These are phyloP conservation scores for Siphlonurus alternatus DNA, from an alignment of 2,888 invertebrate genomes.

Conservation along the genomic window DNA sequence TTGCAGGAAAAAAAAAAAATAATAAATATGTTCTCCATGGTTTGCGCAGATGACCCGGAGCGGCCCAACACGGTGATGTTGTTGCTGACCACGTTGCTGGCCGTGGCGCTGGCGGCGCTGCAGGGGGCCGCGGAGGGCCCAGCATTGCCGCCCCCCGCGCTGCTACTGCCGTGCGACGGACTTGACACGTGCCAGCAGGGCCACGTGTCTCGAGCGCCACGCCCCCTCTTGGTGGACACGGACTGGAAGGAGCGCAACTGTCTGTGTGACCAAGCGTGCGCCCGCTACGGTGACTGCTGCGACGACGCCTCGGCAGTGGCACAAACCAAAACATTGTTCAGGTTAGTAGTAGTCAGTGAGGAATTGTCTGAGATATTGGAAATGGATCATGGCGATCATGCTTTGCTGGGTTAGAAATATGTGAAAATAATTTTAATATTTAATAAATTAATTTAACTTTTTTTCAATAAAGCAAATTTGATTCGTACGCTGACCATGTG, in stretches of 20 bases:
- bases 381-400: too few species aligned
- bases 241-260: conserved; percentile 27
- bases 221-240: background rate
- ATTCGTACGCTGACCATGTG: too few species aligned
- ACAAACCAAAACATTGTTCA: too few species aligned
- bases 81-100: background rate
- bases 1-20: too few species aligned
- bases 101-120: background rate
- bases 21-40: too few species aligned
- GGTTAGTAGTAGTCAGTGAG: too few species aligned
- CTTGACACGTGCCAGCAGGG: conserved; percentile 2
- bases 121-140: background rate
- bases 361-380: too few species aligned
- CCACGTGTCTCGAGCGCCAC: background rate
- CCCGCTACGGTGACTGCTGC: conserved; percentile 30
- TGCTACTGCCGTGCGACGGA: background rate
- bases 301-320: conserved; percentile 21
- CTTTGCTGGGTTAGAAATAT: too few species aligned
- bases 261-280: conserved; percentile 27
- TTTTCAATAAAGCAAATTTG: too few species aligned
- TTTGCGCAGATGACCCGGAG: too few species aligned
- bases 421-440: too few species aligned
- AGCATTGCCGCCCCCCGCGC: background rate
- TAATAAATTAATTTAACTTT: too few species aligned
- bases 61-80: background rate